Evolutionary conservation across 2,888 invertebrate genomes (phyloP).

Genomic region (Drosophila mayaguana): DNA sequence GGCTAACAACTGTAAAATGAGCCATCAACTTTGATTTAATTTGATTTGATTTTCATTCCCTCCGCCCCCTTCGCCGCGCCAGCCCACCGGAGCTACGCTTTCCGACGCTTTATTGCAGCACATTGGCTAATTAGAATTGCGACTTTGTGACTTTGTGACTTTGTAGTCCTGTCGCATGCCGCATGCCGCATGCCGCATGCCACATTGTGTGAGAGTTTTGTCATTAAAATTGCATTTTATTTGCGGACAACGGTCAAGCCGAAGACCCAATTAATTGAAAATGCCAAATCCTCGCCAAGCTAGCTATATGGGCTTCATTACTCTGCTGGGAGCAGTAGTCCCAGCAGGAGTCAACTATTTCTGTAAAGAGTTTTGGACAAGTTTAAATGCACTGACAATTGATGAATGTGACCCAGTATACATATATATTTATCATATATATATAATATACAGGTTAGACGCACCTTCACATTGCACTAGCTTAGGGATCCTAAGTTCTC

Average conservation of each 20-base stretch:
- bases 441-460: no score
- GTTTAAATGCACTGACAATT: no score
- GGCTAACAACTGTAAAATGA: slow-evolving; percentile 55
- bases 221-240: slow-evolving; percentile 70
- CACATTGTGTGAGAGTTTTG: slow-evolving; percentile 62
- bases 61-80: slow-evolving; percentile 3
- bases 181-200: slow-evolving; percentile 1
- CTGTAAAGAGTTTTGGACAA: background rate
- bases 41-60: slow-evolving; percentile 67
- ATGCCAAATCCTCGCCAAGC: slow-evolving; percentile 1
- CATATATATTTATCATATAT: no score
- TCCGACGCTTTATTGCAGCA: slow-evolving; percentile 66
- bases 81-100: slow-evolving; percentile 42
- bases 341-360: no score
- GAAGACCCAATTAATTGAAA: slow-evolving; percentile 35
- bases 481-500: no score
- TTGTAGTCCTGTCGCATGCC: slow-evolving; percentile 4
- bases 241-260: slow-evolving; percentile 56
- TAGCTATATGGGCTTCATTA: no score
- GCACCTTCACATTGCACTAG: no score
- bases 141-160: slow-evolving; percentile 46
- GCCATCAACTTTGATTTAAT: slow-evolving; percentile 71
- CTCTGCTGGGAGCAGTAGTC: background rate
- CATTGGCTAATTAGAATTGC: slow-evolving; percentile 71
- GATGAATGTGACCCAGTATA: no score